Percentiles rank a stretch among this genome's conserved stretches.
Evolutionary conservation across 2,113 vertebrate species (phyloP).

Genomic region (Clarias magur): DNA sequence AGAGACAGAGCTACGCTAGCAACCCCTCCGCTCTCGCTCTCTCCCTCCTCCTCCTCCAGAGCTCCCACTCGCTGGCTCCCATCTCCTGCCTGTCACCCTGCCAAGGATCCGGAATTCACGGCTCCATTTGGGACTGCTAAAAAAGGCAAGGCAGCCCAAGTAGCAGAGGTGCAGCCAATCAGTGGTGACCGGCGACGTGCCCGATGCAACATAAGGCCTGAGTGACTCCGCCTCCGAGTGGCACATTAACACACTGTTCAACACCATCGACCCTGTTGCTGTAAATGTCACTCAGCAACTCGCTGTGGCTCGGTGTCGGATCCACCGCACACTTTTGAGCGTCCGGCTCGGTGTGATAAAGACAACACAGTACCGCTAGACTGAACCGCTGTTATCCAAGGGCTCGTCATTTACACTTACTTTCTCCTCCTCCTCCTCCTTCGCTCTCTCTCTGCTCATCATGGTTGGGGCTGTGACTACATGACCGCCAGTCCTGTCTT

Average conservation of each 20-base stretch:
- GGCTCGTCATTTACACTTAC: conserved; percentile 31
- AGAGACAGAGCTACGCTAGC: background rate
- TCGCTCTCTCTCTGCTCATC: background rate
- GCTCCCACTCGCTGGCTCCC: conserved; percentile 84
- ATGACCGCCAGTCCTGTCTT: background rate
- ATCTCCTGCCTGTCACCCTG: conserved; percentile 81
- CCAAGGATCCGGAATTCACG: conserved; percentile 82
- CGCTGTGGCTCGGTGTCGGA: background rate
- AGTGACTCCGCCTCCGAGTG: conserved; percentile 57
- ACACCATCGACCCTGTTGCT: conserved; percentile 6
- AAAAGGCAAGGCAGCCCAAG: conserved; percentile 93
- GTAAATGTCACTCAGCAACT: conserved; percentile 27
- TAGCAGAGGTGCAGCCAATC: conserved; percentile 84
- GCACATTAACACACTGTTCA: conserved; percentile 55
- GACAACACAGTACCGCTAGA: conserved; percentile 57
- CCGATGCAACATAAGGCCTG: conserved; percentile 69
- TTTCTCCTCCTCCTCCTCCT: background rate
- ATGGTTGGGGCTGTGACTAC: background rate
- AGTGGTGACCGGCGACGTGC: conserved; percentile 71
- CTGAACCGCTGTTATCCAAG: conserved; percentile 72
- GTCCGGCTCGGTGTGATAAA: conserved; percentile 60
- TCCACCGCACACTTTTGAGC: conserved; percentile 38
- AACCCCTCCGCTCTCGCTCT: background rate
- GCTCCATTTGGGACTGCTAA: conserved; percentile 85
- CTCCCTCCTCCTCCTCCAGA: conserved; percentile 52